Conservation (phyloP, 2,888 invertebrate genomes). For the Horisme vitalbata region DNA sequence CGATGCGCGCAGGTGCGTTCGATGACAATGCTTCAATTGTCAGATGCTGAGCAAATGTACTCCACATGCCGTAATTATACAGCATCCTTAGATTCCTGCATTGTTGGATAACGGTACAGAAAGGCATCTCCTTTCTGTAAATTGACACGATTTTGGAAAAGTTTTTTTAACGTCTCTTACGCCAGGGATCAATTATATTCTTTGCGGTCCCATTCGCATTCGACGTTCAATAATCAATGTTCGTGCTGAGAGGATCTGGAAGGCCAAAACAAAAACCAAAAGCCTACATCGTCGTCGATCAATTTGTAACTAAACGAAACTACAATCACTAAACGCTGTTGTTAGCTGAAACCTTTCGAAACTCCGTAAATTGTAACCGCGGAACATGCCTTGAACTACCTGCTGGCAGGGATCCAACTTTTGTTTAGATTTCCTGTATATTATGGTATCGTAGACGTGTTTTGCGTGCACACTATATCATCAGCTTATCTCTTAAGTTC, state of each 20-base stretch:
- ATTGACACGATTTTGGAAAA: constrained; percentile 27
- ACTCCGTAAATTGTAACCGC: constrained; percentile 18
- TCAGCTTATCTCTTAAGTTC: constrained; percentile 24
- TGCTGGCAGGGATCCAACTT: constrained; percentile 27
- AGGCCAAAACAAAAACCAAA: no score
- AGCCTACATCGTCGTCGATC: no score
- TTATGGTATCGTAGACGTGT: constrained; percentile 14
- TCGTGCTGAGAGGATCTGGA: no score
- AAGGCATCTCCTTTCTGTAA: constrained; percentile 40
- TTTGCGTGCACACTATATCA: constrained; percentile 23
- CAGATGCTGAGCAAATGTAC: constrained; percentile 26
- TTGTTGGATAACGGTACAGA: constrained; percentile 61
- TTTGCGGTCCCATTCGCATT: neutral
- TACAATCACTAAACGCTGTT: constrained; percentile 6
- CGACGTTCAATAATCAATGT: neutral
- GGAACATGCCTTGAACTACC: constrained; percentile 20
- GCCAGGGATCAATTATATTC: neutral
- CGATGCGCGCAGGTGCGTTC: constrained; percentile 61
- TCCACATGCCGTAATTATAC: constrained; percentile 49
- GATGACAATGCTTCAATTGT: constrained; percentile 38
- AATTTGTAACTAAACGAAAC: neutral
- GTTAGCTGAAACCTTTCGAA: constrained; percentile 8
- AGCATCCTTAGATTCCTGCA: constrained; percentile 49
- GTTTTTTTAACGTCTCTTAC: constrained; percentile 10
- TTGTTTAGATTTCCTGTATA: constrained; percentile 32